Evolutionary conservation across 2,113 vertebrate species (phyloP).

Genomic region (Mustela lutreola): DNA sequence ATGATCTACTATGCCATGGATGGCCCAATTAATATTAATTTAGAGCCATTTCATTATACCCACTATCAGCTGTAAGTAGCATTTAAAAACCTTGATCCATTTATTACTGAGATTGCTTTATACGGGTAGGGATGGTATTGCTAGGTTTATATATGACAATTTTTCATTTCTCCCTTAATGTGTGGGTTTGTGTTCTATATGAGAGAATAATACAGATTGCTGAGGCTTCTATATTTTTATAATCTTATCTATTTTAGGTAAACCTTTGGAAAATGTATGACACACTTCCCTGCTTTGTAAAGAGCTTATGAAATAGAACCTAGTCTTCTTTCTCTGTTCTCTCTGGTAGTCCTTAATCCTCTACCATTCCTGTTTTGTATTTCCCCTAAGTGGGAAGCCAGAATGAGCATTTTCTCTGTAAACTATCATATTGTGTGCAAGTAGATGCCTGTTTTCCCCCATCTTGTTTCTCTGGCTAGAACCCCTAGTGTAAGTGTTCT

Average conservation of each 20-base stretch:
- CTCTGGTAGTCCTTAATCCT: not conserved
- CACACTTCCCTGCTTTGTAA: conserved; percentile 49
- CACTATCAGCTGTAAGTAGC: not conserved
- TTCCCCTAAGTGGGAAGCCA: not conserved
- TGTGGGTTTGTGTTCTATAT: conserved; percentile 68
- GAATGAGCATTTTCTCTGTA: not conserved
- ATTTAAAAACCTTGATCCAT: not conserved
- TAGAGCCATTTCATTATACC: conserved; percentile 47
- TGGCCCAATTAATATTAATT: conserved; percentile 5
- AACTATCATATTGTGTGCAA: not conserved
- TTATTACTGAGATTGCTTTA: conserved; percentile 48
- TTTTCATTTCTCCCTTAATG: conserved; percentile 50
- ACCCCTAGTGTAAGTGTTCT: not conserved
- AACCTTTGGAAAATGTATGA: conserved; percentile 46
- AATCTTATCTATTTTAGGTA: conserved; percentile 59
- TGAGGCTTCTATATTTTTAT: conserved; percentile 65
- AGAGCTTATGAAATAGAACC: conserved; percentile 6
- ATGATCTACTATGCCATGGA: not conserved
- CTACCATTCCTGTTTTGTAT: not conserved
- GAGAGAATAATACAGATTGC: conserved; percentile 62
- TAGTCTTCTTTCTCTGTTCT: conserved; percentile 44
- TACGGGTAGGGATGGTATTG: conserved; percentile 14
- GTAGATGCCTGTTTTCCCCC: not conserved
- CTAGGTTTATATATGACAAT: conserved; percentile 15
- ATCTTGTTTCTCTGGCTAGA: not conserved